Conservation (phyloP, 2,797 vertebrate species). For the Tiaroga cobitis region DNA sequence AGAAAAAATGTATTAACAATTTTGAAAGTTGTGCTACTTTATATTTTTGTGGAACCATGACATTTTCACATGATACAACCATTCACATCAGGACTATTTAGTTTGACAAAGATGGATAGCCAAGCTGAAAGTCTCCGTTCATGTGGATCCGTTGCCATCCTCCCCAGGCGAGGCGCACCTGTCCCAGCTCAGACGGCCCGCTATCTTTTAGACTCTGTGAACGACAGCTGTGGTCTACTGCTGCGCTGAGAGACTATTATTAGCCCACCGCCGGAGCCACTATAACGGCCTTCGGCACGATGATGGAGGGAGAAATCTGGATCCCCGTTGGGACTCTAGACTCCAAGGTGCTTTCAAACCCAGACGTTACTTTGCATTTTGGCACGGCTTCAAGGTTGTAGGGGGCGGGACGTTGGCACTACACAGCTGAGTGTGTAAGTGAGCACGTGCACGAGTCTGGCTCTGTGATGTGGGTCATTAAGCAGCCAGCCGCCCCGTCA, state of each 20-base stretch:
- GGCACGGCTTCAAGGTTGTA: constrained; percentile 53
- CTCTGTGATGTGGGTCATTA: constrained; percentile 22
- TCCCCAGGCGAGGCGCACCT: constrained; percentile 57
- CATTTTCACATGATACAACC: background rate
- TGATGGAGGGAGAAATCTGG: background rate
- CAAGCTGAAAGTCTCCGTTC: background rate
- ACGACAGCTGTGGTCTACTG: constrained; percentile 54
- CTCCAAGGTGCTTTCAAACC: constrained; percentile 64
- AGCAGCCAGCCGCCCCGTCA: background rate
- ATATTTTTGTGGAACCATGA: background rate
- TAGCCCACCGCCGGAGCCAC: constrained; percentile 38
- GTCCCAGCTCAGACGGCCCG: constrained; percentile 58
- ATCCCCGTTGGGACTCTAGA: constrained; percentile 42
- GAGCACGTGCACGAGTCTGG: constrained; percentile 36
- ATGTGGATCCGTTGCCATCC: background rate
- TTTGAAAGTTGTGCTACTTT: background rate
- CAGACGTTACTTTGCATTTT: constrained; percentile 72
- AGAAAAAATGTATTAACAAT: background rate
- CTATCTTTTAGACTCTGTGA: constrained; percentile 19
- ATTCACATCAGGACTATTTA: background rate
- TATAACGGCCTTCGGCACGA: background rate
- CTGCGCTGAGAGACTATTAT: constrained; percentile 50
- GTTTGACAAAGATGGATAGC: background rate
- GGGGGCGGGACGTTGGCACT: constrained; percentile 51
- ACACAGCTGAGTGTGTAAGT: constrained; percentile 31